phyloP scores from a whole-genome alignment of 2,113 vertebrate species.

The Triplophysa siluroides region DNA sequence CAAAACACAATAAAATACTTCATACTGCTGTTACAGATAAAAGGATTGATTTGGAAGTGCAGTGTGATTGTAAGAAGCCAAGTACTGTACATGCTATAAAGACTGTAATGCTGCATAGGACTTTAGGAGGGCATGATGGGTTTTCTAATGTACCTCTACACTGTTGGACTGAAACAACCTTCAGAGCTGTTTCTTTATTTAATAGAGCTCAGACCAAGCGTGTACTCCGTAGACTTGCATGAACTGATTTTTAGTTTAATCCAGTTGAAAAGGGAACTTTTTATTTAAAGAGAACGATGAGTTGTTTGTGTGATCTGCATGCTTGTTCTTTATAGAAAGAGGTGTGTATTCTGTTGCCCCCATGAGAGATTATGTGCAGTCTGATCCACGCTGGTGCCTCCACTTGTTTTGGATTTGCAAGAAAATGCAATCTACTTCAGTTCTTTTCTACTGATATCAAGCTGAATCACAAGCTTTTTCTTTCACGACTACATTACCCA shows the following conservation, averaged over 20 bases:
- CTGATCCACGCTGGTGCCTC: constrained; percentile 69
- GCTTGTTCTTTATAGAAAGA: constrained; percentile 41
- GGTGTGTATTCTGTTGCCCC: constrained; percentile 48
- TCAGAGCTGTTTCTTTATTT: constrained; percentile 43
- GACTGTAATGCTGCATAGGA: constrained; percentile 40
- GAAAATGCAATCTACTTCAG: constrained; percentile 56
- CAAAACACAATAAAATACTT: constrained; percentile 31
- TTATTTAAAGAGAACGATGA: constrained; percentile 60
- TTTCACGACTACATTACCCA: constrained; percentile 69
- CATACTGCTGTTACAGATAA: not conserved
- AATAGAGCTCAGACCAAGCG: constrained; percentile 38
- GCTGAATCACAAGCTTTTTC: constrained; percentile 45
- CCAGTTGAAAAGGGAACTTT: constrained; percentile 42
- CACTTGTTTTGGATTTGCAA: constrained; percentile 66
- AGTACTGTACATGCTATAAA: not conserved
- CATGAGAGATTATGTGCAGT: constrained; percentile 46
- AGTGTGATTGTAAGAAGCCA: constrained; percentile 27
- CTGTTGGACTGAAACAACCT: constrained; percentile 46
- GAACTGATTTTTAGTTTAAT: constrained; percentile 61
- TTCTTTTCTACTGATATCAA: constrained; percentile 66
- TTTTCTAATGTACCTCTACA: constrained; percentile 56
- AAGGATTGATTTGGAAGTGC: constrained; percentile 7
- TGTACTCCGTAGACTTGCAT: constrained; percentile 42
- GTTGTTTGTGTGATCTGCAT: constrained; percentile 45
- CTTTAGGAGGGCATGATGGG: constrained; percentile 30